Base-by-base conservation (phyloP, 2,888 invertebrate species). In the Drosophila tripunctata region DNA sequence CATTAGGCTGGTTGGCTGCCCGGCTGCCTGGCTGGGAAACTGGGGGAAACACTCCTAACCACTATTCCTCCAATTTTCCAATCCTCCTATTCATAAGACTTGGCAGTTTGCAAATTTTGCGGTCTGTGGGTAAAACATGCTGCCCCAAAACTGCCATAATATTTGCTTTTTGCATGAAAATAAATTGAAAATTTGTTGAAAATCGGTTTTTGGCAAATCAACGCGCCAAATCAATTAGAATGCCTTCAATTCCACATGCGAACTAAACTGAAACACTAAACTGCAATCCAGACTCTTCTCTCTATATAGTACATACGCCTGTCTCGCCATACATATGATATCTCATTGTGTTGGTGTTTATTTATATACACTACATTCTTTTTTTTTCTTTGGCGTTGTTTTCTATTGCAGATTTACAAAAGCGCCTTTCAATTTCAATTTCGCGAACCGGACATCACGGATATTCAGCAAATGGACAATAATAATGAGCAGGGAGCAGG, bases 361-460 rank as follows among this genome's bases (percentile, higher is more conserved):
- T 27, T 35, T 36, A 44, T 47, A 27, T 27, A 27, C 10, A 27
- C 27, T 27, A 27, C 27, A 27, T 27, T 17, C 33, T 40, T 47
- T 31, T 61, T 14, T 19, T 45, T 12, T n/a, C 19, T 36, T 54
- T 21, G 12, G 4, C 47, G 30, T 62, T 64, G 14, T 40, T 45
- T 71, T 51, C 50, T 17, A 55, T 75, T 76, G 45, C 68, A 91
- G 90, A 66, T 90, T 55, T 89, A 79, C 85, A 90, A 90, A 82
- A 80, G 89, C 35, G 90, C 90, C 83, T 90, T 91, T 61, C 90
- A 92, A 67, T 89, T 79, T 86, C 90, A 91, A 86, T 91, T 91
- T 88, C 89, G 88, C 62, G 90, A 92, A 72, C 91, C 91, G 55
- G 77, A 83, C 68, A 73, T 86, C 63, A 65, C 67, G 52, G 86